These are phyloP conservation scores for Myotis davidii DNA, from an alignment of 2,113 vertebrate genomes.

Conservation along the genomic window DNA sequence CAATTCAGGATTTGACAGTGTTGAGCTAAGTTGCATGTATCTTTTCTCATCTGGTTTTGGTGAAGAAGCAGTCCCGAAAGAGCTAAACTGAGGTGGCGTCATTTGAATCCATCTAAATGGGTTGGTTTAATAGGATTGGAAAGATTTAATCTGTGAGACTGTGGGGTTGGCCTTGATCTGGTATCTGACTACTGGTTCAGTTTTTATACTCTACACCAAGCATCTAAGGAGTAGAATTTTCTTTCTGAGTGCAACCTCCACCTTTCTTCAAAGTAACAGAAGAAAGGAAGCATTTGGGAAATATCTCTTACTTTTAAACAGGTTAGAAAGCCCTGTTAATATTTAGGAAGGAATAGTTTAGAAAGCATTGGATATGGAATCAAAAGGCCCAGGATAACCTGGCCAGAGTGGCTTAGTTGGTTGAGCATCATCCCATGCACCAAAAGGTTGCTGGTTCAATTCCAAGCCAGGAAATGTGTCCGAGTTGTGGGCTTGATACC, in stretches of 20 bases:
- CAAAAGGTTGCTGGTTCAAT: neutral
- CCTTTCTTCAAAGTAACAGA: neutral
- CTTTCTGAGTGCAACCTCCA: neutral
- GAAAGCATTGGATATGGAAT: neutral
- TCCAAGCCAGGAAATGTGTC: neutral
- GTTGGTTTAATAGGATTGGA: neutral
- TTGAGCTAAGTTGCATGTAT: neutral
- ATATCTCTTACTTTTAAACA: neutral
- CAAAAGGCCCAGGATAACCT: neutral
- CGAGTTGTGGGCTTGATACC: neutral
- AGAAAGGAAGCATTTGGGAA: neutral
- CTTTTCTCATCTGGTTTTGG: neutral
- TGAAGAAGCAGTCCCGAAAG: neutral
- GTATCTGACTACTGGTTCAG: neutral
- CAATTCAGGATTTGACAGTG: too few species aligned
- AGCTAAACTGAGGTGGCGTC: neutral
- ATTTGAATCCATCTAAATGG: neutral
- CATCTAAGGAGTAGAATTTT: neutral
- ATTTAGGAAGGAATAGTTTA: constrained; percentile 26
- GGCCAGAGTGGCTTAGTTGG: neutral
- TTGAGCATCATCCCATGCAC: neutral
- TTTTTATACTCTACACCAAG: neutral
- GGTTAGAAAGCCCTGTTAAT: neutral
- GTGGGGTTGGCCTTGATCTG: neutral
- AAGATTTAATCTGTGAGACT: neutral